Evolutionary conservation across 2,888 invertebrate genomes (phyloP), one percentile per base, ranked within the genome.

Genomic region (Trisateles emortualis): DNA sequence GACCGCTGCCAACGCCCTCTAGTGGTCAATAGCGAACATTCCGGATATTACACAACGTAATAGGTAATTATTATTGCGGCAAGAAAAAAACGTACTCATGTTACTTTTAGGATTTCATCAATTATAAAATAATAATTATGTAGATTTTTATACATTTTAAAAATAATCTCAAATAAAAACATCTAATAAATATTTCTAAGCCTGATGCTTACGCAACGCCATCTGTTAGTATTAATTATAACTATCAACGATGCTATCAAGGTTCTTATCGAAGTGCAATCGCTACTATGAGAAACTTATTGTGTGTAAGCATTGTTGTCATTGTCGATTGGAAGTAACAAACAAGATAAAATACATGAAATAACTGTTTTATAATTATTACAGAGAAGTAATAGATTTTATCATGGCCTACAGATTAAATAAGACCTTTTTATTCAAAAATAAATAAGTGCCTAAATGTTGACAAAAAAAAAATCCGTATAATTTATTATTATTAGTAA

Each of bases 181-280:
- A n/a, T n/a, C n/a, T n/a, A n/a, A 16, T 41, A 16, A 17, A 52
- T 17, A 17, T 46, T 33, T 17, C 45, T 40, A 22, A 33, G 26
- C 6, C 29, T 0, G n/a, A 22, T 16, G 4, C 22, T 78, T 70
- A 71, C 54, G 41, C 64, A 78, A 67, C 70, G 83, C 83, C 87
- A 83, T 83, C 87, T 88, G 52, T 72, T 52, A 81, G 83, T 68
- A 0, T 9, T 50, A 53, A 57, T 43, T 44, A 30, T 29, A n/a
- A 24, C 26, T 39, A 52, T 46, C 22, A 51, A 30, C 6, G 22
- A 8, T 30, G 17, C 10, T 39, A 51, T 40, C 47, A 19, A 17
- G 10, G 4, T 22, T 47, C 26, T 35, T 47, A 48, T 45, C 40
- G 19, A 13, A 22, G 16, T 46, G 32, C 32, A 29, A 42, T 45